Evolutionary conservation across 2,888 invertebrate genomes (phyloP).

Genomic region (Entomobrya proxima): DNA sequence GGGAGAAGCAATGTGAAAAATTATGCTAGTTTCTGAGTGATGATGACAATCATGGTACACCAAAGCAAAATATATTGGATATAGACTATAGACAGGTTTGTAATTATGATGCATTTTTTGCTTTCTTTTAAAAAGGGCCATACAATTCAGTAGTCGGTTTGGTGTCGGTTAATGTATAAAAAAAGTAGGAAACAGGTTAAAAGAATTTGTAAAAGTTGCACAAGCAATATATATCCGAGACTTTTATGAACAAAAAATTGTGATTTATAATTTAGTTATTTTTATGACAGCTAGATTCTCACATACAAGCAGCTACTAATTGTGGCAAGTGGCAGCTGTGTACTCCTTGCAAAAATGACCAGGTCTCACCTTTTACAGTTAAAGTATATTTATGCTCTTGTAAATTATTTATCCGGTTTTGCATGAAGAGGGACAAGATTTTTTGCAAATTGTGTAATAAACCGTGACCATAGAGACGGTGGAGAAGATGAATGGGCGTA

Average conservation of each 20-base stretch:
- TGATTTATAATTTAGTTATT: slow-evolving; percentile 13
- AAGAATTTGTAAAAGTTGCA: background rate
- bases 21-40: background rate
- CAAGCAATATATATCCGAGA: background rate
- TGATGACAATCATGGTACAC: background rate
- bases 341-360: too few relatives aligned
- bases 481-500: background rate
- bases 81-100: slow-evolving; percentile 4
- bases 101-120: background rate
- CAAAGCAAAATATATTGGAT: background rate
- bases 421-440: background rate
- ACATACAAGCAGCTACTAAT: too few relatives aligned
- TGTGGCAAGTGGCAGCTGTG: too few relatives aligned
- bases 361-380: too few relatives aligned
- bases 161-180: slow-evolving; percentile 11
- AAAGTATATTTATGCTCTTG: background rate
- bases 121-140: slow-evolving; percentile 1
- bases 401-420: slow-evolving; percentile 22
- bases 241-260: background rate
- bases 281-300: background rate
- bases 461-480: background rate
- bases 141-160: slow-evolving; percentile 19
- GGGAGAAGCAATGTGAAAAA: background rate
- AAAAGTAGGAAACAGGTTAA: slow-evolving; percentile 27
- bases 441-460: slow-evolving; percentile 1